phyloP scores from a whole-genome alignment of 2,113 vertebrate genomes.

The Melanostigma gelatinosum region DNA sequence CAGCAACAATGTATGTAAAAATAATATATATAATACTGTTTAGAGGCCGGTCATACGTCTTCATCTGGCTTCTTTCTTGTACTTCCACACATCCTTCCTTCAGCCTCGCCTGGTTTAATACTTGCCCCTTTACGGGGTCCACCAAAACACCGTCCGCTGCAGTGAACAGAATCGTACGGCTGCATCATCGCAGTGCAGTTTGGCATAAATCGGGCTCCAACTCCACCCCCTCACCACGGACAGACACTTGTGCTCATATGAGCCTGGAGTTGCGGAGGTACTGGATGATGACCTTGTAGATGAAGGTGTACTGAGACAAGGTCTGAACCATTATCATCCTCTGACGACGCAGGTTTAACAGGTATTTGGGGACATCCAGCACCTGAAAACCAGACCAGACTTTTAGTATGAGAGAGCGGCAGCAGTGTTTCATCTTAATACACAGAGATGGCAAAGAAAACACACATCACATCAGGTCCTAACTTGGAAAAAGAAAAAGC shows the following conservation, averaged over 20 bases:
- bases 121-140: background rate
- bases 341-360: slow-evolving; percentile 89
- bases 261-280: slow-evolving; percentile 96
- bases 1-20: slow-evolving; percentile 66
- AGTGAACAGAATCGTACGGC: slow-evolving; percentile 6
- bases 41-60: slow-evolving; percentile 62
- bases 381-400: slow-evolving; percentile 77
- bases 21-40: slow-evolving; percentile 80
- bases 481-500: background rate
- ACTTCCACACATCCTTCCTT: slow-evolving; percentile 17
- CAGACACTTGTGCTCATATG: slow-evolving; percentile 81
- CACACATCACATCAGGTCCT: background rate
- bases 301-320: slow-evolving; percentile 93
- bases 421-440: background rate
- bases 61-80: slow-evolving; percentile 22
- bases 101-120: slow-evolving; percentile 52
- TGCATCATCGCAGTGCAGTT: slow-evolving; percentile 19
- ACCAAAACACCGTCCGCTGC: background rate
- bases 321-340: slow-evolving; percentile 99
- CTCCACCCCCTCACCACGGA: background rate
- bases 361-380: slow-evolving; percentile 89
- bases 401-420: background rate
- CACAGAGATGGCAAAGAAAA: background rate
- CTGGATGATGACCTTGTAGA: slow-evolving; percentile 95
- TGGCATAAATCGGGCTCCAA: slow-evolving; percentile 19